phyloP scores from a whole-genome alignment of 1,140 invertebrate genomes.

The Zaprionus lachaisei region DNA sequence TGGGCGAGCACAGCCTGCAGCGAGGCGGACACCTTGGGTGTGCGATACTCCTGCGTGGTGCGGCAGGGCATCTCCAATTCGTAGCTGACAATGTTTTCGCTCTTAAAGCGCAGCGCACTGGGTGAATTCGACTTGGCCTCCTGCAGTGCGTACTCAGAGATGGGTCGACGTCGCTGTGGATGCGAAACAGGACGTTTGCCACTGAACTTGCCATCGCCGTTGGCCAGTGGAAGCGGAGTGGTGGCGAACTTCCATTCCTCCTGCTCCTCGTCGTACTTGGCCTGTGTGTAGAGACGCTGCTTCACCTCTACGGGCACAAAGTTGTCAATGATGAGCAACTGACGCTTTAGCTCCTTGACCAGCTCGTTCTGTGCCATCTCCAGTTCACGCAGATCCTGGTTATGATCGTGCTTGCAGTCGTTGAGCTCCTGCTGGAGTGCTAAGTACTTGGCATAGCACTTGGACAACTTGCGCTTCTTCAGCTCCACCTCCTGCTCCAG shows the following conservation, averaged over 20 bases:
- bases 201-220: slow-evolving; percentile 83
- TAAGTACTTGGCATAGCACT: slow-evolving; percentile 85
- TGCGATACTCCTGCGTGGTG: slow-evolving; percentile 92
- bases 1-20: slow-evolving; percentile 91
- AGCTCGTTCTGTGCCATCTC: slow-evolving; percentile 93
- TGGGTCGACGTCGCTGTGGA: slow-evolving; percentile 88
- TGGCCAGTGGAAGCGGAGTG: slow-evolving; percentile 70
- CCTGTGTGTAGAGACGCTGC: slow-evolving; percentile 91
- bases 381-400: slow-evolving; percentile 91
- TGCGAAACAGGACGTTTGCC: slow-evolving; percentile 88
- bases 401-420: slow-evolving; percentile 93
- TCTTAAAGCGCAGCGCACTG: slow-evolving; percentile 87
- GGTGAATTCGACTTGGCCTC: slow-evolving; percentile 85
- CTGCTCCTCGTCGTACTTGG: slow-evolving; percentile 94
- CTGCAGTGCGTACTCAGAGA: slow-evolving; percentile 90
- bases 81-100: slow-evolving; percentile 93
- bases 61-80: slow-evolving; percentile 92
- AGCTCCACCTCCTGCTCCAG: slow-evolving; percentile 96
- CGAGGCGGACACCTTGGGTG: slow-evolving; percentile 89
- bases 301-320: slow-evolving; percentile 97
- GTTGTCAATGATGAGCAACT: slow-evolving; percentile 96
- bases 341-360: slow-evolving; percentile 91
- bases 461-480: slow-evolving; percentile 95
- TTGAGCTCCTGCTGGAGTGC: slow-evolving; percentile 90
- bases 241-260: slow-evolving; percentile 91